Evolutionary conservation across 2,888 invertebrate genomes (phyloP).

Genomic region (Mylabris sibirica): DNA sequence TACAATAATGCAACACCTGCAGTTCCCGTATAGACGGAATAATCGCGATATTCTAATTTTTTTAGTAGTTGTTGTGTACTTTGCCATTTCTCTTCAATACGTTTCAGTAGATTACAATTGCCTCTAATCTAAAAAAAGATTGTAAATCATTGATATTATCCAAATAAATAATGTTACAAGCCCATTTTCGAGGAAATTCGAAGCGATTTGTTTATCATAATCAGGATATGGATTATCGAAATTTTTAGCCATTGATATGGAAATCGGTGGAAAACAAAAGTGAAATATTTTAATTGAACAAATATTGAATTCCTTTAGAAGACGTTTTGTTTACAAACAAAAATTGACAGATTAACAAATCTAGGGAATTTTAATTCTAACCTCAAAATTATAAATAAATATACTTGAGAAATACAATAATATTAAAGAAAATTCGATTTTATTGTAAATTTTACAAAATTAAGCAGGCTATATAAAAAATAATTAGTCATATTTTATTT

Average conservation of each 20-base stretch:
- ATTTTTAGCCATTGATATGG: constrained; percentile 19
- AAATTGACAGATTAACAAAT: constrained; percentile 1
- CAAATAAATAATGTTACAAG: constrained; percentile 32
- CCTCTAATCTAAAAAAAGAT: constrained; percentile 59
- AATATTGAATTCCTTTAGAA: constrained; percentile 1
- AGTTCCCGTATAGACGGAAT: constrained; percentile 78
- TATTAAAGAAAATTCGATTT: too few relatives aligned
- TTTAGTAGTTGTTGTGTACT: constrained; percentile 59
- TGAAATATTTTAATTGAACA: background rate
- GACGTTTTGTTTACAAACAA: constrained; percentile 20
- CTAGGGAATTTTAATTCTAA: background rate
- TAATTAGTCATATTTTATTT: too few relatives aligned
- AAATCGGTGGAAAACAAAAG: background rate
- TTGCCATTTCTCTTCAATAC: constrained; percentile 59
- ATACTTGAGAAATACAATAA: too few relatives aligned
- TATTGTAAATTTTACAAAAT: too few relatives aligned
- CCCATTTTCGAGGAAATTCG: constrained; percentile 56
- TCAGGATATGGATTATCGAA: constrained; percentile 47
- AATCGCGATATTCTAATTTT: constrained; percentile 65
- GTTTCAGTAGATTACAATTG: constrained; percentile 58
- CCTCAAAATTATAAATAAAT: background rate
- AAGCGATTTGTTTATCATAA: constrained; percentile 56
- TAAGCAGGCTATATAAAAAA: too few relatives aligned
- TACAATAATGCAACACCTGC: constrained; percentile 75
- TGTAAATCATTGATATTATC: background rate